Conservation (phyloP, 64 coral and sea anemone species). For the Platygyra sinensis region DNA sequence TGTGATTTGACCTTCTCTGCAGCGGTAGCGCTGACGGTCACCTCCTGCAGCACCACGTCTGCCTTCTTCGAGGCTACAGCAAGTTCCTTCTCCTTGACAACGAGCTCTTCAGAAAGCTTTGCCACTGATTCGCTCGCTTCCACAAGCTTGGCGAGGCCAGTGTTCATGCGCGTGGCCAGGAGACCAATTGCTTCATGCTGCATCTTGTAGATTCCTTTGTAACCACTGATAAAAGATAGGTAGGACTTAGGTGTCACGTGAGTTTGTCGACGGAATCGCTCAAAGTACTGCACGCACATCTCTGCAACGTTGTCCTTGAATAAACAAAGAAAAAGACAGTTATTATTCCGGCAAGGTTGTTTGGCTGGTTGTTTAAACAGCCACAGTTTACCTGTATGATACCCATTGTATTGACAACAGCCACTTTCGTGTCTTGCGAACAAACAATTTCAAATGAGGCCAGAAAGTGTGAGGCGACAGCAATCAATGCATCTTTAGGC, state of each 20-base stretch:
- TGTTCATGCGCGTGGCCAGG: constrained; percentile 73
- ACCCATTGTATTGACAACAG: constrained; percentile 97
- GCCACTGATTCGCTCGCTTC: constrained; percentile 97
- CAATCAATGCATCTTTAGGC: constrained; percentile 97
- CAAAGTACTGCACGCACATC: constrained; percentile 93
- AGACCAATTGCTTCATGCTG: constrained; percentile 89
- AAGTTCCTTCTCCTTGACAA: constrained; percentile 96
- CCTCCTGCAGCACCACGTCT: constrained; percentile 93
- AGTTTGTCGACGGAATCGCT: constrained; percentile 93
- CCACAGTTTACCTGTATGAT: constrained; percentile 74
- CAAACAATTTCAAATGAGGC: constrained; percentile 85
- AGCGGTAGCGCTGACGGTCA: constrained; percentile 89
- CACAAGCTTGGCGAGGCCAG: constrained; percentile 76
- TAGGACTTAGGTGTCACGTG: constrained; percentile 97
- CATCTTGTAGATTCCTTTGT: constrained; percentile 88
- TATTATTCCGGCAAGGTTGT: too few relatives aligned
- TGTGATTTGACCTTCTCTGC: constrained; percentile 98
- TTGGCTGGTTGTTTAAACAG: neutral
- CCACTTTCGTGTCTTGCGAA: constrained; percentile 79
- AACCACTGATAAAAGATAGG: constrained; percentile 89
- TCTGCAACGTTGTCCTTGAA: constrained; percentile 95
- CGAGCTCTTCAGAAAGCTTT: constrained; percentile 94
- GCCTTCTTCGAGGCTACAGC: constrained; percentile 99
- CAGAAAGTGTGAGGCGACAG: constrained; percentile 94
- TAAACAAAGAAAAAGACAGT: neutral